phyloP scores from a whole-genome alignment of 2,888 invertebrate genomes.

The Teleogryllus oceanicus region DNA sequence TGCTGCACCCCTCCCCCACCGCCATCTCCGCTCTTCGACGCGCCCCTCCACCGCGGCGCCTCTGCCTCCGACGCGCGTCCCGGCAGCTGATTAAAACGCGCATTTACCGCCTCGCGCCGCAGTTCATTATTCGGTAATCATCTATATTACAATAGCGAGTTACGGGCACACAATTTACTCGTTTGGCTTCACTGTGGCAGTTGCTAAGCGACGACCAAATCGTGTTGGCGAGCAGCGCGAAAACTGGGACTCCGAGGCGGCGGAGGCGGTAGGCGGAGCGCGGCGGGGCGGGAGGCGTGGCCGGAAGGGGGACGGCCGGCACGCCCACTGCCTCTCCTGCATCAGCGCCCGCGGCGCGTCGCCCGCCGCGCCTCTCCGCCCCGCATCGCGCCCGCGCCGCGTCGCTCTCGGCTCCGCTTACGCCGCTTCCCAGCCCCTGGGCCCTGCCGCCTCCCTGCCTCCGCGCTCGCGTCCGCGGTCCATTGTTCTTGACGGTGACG shows the following conservation, averaged over 20 bases:
- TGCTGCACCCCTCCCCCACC: neutral
- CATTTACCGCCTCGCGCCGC: neutral
- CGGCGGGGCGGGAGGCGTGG: too few relatives aligned
- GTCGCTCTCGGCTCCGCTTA: neutral
- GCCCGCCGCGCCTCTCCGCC: neutral
- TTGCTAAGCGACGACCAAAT: neutral
- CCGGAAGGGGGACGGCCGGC: too few relatives aligned
- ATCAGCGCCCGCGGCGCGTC: neutral
- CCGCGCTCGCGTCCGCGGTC: neutral
- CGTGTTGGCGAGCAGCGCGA: neutral
- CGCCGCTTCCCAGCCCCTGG: neutral
- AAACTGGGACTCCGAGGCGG: neutral
- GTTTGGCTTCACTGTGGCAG: neutral
- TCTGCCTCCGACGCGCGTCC: neutral
- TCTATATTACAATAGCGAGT: conserved; percentile 18
- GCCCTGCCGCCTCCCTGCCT: neutral
- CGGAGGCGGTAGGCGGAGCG: too few relatives aligned
- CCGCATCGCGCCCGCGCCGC: neutral
- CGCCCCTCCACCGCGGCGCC: neutral
- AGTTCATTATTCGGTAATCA: conserved; percentile 1
- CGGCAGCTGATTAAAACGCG: neutral
- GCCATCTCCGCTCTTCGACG: too few relatives aligned
- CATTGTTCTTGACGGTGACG: too few relatives aligned
- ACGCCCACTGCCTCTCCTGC: too few relatives aligned
- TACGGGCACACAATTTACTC: conserved; percentile 9